A percentile compares a stretch with the other conserved stretches of the same genome.
Evolutionary conservation across 1,140 invertebrate genomes (phyloP).

Genomic region (Drosophila orena): DNA sequence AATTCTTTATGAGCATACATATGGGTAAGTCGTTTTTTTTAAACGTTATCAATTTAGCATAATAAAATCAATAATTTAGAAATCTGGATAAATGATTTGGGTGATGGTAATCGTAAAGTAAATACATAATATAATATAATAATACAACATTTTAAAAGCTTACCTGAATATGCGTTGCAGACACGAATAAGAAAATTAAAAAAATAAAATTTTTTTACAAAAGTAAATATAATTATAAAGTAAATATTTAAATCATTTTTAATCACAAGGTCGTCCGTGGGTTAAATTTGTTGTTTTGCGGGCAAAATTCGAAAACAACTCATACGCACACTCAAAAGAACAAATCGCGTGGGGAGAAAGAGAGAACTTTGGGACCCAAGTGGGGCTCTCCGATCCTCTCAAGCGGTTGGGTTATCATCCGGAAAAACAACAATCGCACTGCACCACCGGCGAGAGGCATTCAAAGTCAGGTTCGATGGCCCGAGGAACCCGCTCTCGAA

Average conservation of each 20-base stretch:
- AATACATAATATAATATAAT: too few relatives aligned
- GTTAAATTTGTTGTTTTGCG: slow-evolving; percentile 37
- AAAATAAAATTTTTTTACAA: too few relatives aligned
- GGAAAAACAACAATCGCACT: slow-evolving; percentile 8
- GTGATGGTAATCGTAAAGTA: too few relatives aligned
- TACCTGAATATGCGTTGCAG: too few relatives aligned
- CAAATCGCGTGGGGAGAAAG: neutral
- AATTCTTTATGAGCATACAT: neutral
- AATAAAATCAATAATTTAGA: too few relatives aligned
- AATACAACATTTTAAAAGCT: too few relatives aligned
- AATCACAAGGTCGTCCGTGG: slow-evolving; percentile 3
- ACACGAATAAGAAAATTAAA: too few relatives aligned
- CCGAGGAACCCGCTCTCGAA: slow-evolving; percentile 19
- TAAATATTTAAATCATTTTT: neutral
- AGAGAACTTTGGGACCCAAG: neutral
- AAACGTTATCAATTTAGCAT: too few relatives aligned
- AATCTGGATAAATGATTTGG: too few relatives aligned
- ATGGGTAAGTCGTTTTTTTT: too few relatives aligned
- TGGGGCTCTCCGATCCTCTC: slow-evolving; percentile 14
- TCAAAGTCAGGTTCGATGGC: slow-evolving; percentile 51
- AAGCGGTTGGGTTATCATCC: slow-evolving; percentile 11
- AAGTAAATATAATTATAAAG: neutral
- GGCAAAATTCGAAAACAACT: slow-evolving; percentile 29
- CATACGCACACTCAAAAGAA: slow-evolving; percentile 6
- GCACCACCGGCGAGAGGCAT: slow-evolving; percentile 11